Base-by-base conservation (phyloP, 2,113 vertebrate genomes). In the Macroglossus sobrinus region DNA sequence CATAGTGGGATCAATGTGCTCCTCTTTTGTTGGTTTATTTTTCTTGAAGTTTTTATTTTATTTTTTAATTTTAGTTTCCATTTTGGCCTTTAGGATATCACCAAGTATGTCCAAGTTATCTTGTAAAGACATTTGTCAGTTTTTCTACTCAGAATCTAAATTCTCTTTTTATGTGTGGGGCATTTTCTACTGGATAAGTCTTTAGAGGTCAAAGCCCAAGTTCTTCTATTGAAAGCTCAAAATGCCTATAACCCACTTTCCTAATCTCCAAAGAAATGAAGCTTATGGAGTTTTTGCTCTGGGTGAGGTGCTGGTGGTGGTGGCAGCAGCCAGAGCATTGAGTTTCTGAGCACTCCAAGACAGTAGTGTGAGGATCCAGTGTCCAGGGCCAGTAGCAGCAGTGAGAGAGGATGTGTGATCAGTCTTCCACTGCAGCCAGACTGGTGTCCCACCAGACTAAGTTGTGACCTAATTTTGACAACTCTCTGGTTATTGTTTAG, bases 91-190 rank as follows among this genome's bases (percentile, higher is more conserved):
- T 76, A 45, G 30, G 7, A 9, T 38, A 66, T 38, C 21, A 88
- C 55, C 43, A 69, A 43, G 6, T 53, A 21, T 40, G 63, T 26
- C 14, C 72, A 84, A 71, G 35, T 30, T 85, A 63, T 40, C 38
- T 86, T 79, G 38, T 68, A 38, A 82, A 45, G 30, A 82, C 30
- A 91, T 53, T 8, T 76, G 43, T n/a, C 26, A 2, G 16, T 55
- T 66, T 40, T 82, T 81, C 43, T 84, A 45, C 5, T 79, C 74
- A 74, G 74, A 74, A 78, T 89, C 15, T 78, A 61, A 85, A 74
- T 28, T 82, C 63, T 88, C 24, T 72, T 78, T 50, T 22, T n/a
- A 8, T 24, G 8, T 47, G 2, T n/a, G 22, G 18, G 11, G 3
- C 82, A 69, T 72, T 87, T 38, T 33, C 7, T 26, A 43, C 4